Evolutionary conservation across 30 jellyfish, hydroid and myxozoan genomes (phyloP).

Genomic region (Cassiopea andromeda): DNA sequence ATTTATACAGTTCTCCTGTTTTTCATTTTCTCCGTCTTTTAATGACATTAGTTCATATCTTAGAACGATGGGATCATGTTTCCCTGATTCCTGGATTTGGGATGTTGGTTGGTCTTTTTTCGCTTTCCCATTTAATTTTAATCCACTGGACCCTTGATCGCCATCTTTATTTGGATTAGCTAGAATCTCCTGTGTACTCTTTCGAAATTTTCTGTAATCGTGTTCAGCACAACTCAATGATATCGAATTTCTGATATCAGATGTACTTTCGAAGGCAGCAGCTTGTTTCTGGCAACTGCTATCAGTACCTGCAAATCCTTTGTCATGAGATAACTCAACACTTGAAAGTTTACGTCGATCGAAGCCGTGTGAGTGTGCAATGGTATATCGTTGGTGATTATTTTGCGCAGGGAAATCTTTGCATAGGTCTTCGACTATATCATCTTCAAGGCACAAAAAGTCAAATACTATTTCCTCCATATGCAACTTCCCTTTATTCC

Average conservation of each 20-base stretch:
- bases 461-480: slow-evolving; percentile 73
- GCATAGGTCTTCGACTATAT: slow-evolving; percentile 62
- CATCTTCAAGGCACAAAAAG: slow-evolving; percentile 65
- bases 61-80: neutral
- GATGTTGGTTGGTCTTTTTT: neutral
- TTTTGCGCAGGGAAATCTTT: slow-evolving; percentile 53
- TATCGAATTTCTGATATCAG: neutral
- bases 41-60: neutral
- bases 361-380: slow-evolving; percentile 43
- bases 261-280: neutral
- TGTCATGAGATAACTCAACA: neutral
- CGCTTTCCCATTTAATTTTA: neutral
- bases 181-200: neutral
- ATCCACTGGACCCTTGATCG: neutral
- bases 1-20: neutral
- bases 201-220: neutral
- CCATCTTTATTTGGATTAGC: neutral
- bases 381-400: slow-evolving; percentile 29
- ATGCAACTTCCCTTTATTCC: slow-evolving; percentile 9
- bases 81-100: neutral
- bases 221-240: neutral
- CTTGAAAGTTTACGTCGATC: slow-evolving; percentile 9
- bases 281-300: neutral
- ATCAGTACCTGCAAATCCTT: neutral
- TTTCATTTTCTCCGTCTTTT: neutral